Evolutionary conservation across 2,113 vertebrate genomes (phyloP).

Genomic region (Copsychus sechellarum): DNA sequence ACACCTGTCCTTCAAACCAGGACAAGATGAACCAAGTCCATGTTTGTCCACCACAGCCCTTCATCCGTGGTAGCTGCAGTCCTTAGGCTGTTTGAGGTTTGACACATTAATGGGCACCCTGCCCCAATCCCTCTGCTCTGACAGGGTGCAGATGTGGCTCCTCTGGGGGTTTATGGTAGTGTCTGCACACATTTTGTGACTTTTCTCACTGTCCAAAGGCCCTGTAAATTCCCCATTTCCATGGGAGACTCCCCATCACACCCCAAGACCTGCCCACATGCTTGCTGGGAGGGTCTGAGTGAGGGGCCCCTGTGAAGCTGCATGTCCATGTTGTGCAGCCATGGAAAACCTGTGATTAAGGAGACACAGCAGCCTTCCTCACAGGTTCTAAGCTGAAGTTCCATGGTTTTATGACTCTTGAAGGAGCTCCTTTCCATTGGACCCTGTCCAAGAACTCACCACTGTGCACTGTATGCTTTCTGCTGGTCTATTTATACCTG

Average conservation of each 20-base stretch:
- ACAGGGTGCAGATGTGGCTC: neutral
- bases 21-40: neutral
- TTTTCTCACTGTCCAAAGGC: neutral
- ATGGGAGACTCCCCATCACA: neutral
- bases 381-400: neutral
- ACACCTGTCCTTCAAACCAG: no score
- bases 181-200: neutral
- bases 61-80: neutral
- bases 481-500: neutral
- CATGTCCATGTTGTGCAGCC: neutral
- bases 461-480: neutral
- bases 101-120: neutral
- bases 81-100: neutral
- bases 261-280: fast-evolving
- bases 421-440: neutral
- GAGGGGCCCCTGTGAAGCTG: neutral
- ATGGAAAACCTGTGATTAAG: neutral
- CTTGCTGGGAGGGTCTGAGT: neutral
- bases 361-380: neutral
- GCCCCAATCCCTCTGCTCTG: neutral
- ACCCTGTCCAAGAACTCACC: neutral
- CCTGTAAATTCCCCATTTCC: neutral
- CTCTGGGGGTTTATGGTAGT: neutral
- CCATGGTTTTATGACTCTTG: neutral
- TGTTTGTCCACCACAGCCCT: neutral